Evolutionary conservation across 2,113 vertebrate species (phyloP), one percentile per base, ranked within the genome.

Genomic region (Cyanoramphus novaezelandiae): DNA sequence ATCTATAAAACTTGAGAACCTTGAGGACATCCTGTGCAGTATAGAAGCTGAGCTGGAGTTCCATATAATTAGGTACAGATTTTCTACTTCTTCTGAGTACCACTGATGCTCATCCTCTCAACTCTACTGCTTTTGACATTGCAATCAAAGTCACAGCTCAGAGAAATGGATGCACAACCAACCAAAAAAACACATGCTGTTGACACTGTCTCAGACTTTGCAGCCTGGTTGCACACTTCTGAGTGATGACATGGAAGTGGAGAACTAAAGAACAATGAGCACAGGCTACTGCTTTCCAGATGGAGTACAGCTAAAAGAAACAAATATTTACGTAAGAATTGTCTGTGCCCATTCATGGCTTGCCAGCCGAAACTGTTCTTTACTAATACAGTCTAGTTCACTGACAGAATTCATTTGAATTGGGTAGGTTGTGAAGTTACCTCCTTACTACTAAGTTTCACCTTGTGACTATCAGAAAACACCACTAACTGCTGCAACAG

Each of bases 1-100:
- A 33, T 24, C 37, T 67, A 46, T 76, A 67, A 78, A 67, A 49
- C 14, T 27, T 65, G 29, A 91, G 39, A 88, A 28, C 21, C 35
- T 20, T 31, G 24, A 57, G 53, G 43, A 24, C 20, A 31, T 14
- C 9, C 31, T 63, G 5, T 5, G 82, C 21, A 70, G 29, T 9
- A 1, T 5, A 24, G 3, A 33, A 57, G 57, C 27, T 4, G 11
- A 55, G 39, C 0, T 37, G 17, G 3, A 43, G 46, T 65, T 74
- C 59, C 41, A 21, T 5, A 52, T 39, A 47, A 3, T 17, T 3
- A 18, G 6, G 13, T 19, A 4, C 3, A 0, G 10, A 46, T 62
- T 78, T 69, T 41, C 41, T 77, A 2, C 20, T 16, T 13, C 74
- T 74, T n/a, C 43, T 50, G 3, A 1, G 71, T 28, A 50, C 55